Evolutionary conservation across 2,888 invertebrate genomes (phyloP).

Genomic region (Dioctria linearis): DNA sequence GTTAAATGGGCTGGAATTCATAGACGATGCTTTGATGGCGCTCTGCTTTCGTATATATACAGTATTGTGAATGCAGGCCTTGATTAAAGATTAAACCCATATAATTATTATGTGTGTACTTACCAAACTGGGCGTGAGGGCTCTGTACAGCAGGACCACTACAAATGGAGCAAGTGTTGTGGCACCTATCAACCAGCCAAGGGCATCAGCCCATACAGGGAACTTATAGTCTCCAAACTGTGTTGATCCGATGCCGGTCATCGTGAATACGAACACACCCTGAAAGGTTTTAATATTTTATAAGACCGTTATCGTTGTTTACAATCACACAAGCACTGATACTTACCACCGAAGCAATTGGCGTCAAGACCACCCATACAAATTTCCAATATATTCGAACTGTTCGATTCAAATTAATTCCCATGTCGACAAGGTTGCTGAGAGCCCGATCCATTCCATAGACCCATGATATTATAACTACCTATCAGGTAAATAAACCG

Average conservation of each 20-base stretch:
- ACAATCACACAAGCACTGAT: not conserved
- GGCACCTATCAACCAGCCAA: conserved; percentile 82
- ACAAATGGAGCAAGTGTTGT: conserved; percentile 81
- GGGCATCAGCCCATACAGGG: conserved; percentile 79
- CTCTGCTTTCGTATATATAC: not conserved
- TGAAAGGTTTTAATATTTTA: conserved; percentile 67
- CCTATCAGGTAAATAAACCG: conserved; percentile 65
- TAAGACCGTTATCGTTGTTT: not conserved
- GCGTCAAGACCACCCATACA: conserved; percentile 81
- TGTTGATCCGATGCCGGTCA: conserved; percentile 77
- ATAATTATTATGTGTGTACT: conserved; percentile 46
- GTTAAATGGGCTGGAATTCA: conserved; percentile 27
- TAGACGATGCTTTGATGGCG: not conserved
- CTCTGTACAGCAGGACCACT: conserved; percentile 73
- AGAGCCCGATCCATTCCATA: conserved; percentile 78
- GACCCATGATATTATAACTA: conserved; percentile 78
- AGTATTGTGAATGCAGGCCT: not conserved
- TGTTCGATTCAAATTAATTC: conserved; percentile 76
- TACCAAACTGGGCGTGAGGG: conserved; percentile 60
- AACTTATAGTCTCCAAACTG: conserved; percentile 78
- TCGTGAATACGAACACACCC: conserved; percentile 82
- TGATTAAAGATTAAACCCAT: conserved; percentile 5
- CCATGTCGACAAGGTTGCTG: conserved; percentile 75
- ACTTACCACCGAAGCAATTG: conserved; percentile 80
- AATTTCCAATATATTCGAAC: conserved; percentile 79